Conservation (phyloP, 2,113 vertebrate genomes). For the Illadopsis cleaveri region DNA sequence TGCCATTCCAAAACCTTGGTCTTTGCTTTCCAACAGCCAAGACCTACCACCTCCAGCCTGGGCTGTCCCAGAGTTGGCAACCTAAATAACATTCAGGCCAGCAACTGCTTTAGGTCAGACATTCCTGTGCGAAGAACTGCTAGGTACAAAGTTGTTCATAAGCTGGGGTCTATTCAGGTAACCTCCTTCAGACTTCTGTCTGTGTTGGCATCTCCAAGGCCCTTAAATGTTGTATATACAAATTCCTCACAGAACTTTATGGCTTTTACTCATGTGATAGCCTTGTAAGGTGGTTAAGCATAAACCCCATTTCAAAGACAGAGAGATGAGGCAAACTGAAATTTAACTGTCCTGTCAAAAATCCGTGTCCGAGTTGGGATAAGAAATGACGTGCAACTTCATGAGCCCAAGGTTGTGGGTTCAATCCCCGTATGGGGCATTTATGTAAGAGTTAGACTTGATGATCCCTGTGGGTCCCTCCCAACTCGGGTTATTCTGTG, state of each 20-base stretch:
- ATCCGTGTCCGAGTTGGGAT: neutral
- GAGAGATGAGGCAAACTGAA: neutral
- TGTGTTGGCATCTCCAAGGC: neutral
- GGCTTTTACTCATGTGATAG: neutral
- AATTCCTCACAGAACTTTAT: neutral
- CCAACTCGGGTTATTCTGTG: neutral
- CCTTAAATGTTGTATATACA: neutral
- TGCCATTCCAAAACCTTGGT: neutral
- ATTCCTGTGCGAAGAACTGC: neutral
- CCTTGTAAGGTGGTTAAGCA: neutral
- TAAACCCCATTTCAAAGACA: neutral
- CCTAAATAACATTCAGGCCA: neutral
- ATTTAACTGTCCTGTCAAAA: neutral
- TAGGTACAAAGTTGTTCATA: neutral
- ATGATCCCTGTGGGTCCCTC: neutral
- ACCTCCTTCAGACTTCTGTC: neutral
- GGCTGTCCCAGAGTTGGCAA: neutral
- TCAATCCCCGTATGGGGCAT: rapidly evolving
- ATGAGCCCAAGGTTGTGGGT: neutral
- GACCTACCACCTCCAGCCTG: neutral
- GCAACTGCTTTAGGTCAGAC: neutral
- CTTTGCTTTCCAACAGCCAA: neutral
- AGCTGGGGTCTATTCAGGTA: neutral
- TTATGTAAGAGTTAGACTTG: neutral
- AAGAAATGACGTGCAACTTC: neutral